Evolutionary conservation across 2,888 invertebrate species (phyloP).

Genomic region (Apotomis turbidana): DNA sequence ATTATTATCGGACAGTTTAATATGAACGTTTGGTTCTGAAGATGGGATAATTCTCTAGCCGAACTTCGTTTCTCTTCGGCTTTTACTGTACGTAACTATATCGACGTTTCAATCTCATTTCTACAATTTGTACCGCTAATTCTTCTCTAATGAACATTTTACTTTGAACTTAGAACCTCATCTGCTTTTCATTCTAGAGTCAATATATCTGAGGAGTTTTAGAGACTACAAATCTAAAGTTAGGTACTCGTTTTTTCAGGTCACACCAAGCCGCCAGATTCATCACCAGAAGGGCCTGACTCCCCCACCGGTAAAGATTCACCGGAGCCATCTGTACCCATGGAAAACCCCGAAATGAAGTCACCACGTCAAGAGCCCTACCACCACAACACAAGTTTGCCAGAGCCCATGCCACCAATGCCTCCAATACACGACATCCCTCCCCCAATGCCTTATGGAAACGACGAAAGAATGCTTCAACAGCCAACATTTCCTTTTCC

Average conservation of each 20-base stretch:
- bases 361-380: slow-evolving; percentile 71
- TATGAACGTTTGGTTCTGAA: too few species aligned
- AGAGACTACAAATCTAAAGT: slow-evolving; percentile 23
- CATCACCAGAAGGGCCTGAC: slow-evolving; percentile 73
- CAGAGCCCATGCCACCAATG: slow-evolving; percentile 57
- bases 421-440: slow-evolving; percentile 64
- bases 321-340: slow-evolving; percentile 62
- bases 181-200: too few species aligned
- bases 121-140: too few species aligned
- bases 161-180: too few species aligned
- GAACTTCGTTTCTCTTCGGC: not conserved
- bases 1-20: too few species aligned
- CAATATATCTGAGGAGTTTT: too few species aligned
- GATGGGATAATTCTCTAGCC: not conserved
- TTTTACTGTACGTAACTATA: not conserved
- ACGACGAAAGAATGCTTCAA: slow-evolving; percentile 70
- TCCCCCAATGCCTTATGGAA: slow-evolving; percentile 60
- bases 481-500: slow-evolving; percentile 68
- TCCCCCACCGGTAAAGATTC: slow-evolving; percentile 75
- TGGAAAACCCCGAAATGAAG: slow-evolving; percentile 68
- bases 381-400: slow-evolving; percentile 61
- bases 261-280: slow-evolving; percentile 74
- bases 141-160: too few species aligned
- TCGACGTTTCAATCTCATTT: too few species aligned
- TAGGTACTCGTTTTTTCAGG: slow-evolving; percentile 54